phyloP scores from a whole-genome alignment of 2,797 vertebrate genomes.

The Coregonus ussuriensis region DNA sequence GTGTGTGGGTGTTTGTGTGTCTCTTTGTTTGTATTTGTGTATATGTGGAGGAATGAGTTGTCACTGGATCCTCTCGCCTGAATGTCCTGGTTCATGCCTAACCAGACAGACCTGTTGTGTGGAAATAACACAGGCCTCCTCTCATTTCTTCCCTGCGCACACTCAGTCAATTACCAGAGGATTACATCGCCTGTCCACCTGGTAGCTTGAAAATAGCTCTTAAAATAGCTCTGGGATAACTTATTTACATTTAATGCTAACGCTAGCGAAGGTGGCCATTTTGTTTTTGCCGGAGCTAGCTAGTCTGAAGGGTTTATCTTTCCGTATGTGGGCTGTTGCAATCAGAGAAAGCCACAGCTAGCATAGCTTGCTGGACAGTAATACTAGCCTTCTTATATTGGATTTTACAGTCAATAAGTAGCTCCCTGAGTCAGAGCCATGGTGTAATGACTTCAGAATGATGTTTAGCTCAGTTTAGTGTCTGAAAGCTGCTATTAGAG shows the following conservation, averaged over 20 bases:
- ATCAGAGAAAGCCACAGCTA: conserved; percentile 30
- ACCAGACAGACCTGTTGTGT: conserved; percentile 80
- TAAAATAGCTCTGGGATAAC: conserved; percentile 25
- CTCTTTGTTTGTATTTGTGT: conserved; percentile 43
- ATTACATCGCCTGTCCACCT: conserved; percentile 45
- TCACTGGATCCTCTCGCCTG: conserved; percentile 62
- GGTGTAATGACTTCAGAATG: conserved; percentile 37
- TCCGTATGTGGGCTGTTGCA: conserved; percentile 34
- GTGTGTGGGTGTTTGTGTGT: too few species aligned
- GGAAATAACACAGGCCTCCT: conserved; percentile 29
- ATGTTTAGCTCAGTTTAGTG: conserved; percentile 15
- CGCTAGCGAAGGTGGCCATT: conserved; percentile 28
- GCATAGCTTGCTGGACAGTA: conserved; percentile 30
- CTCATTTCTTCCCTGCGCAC: conserved; percentile 58
- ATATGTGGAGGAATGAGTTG: conserved; percentile 53
- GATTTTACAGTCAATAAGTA: conserved; percentile 55
- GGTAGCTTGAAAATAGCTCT: conserved; percentile 33
- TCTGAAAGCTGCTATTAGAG: conserved; percentile 2
- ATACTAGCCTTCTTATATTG: conserved; percentile 52
- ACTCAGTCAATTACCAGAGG: conserved; percentile 56
- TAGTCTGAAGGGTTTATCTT: conserved; percentile 31
- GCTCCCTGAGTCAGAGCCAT: conserved; percentile 37
- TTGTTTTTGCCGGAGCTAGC: conserved; percentile 22
- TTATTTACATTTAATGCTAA: conserved; percentile 8
- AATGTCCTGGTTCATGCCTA: conserved; percentile 69